Conservation (phyloP, 1,140 invertebrate species). For the Camponotus vicinus region DNA sequence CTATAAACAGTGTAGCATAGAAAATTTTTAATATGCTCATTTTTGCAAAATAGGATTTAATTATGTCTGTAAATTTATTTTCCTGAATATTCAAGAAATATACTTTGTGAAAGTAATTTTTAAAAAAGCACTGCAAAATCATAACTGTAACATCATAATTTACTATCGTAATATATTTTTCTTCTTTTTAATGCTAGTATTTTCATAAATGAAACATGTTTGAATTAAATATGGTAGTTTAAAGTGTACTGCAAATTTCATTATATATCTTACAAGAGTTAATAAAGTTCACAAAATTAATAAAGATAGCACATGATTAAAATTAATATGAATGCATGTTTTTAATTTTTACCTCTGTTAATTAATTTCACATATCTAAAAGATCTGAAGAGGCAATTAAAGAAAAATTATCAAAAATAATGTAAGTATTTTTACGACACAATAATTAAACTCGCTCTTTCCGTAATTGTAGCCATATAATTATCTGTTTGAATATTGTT, state of each 20-base stretch:
- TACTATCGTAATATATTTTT: background rate
- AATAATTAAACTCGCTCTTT: background rate
- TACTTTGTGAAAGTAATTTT: slow-evolving; percentile 24
- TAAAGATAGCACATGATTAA: background rate
- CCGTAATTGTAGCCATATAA: background rate
- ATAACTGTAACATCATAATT: slow-evolving; percentile 37
- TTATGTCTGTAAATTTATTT: slow-evolving; percentile 26
- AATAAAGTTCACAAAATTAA: background rate
- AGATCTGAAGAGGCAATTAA: background rate
- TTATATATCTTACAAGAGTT: background rate
- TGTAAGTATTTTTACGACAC: background rate
- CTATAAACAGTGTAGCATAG: background rate
- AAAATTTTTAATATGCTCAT: background rate
- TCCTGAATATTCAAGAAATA: slow-evolving; percentile 40
- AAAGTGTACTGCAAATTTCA: slow-evolving; percentile 31
- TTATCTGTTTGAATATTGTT: slow-evolving; percentile 15
- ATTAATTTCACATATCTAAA: background rate
- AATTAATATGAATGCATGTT: slow-evolving; percentile 3
- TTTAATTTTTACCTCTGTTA: slow-evolving; percentile 19
- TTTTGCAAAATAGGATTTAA: slow-evolving; percentile 18
- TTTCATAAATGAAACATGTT: slow-evolving; percentile 46
- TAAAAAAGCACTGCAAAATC: slow-evolving; percentile 20
- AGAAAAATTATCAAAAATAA: background rate
- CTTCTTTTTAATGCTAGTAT: slow-evolving; percentile 21
- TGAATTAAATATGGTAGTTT: slow-evolving; percentile 43